Base-by-base conservation (phyloP, 2,113 vertebrate species). In the Dicentrarchus labrax region DNA sequence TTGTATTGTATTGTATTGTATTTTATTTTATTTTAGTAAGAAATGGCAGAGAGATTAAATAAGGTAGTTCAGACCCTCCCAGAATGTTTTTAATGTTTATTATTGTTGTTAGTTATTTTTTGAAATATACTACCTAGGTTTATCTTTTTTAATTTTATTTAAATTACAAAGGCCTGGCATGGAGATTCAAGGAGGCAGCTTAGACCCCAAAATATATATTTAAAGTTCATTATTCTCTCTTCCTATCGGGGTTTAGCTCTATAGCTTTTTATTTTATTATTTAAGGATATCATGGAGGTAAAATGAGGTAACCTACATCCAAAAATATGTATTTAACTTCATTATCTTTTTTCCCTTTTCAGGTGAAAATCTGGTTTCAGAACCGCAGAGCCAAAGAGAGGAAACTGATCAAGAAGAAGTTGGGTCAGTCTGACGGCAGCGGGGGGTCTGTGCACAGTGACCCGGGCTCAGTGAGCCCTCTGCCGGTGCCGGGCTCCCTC, bases 281-380 rank as follows among this genome's bases (percentile, higher is more conserved):
- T 9, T 4, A 19, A 21, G 1, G 2, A 7, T 2, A 45, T 36
- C 19, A 16, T 67, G 17, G 51, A 15, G 2, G n/a, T 38, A 22
- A 24, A 73, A 22, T 4, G 11, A 12, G 10, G 9, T 5, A 6
- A 16, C 22, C 8, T 10, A 19, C 15, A 11, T 43, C 1, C 0
- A 51, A 6, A 36, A 13, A 17, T 3, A 17, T 38, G 3, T 4
- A 45, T 15, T 15, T 15, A 39, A 47, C 10, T 1, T 8, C n/a
- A 4, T n/a, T 43, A 47, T 51, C 16, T 61, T 15, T 83, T 30
- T 39, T 66, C 1, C 6, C 0, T 57, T 80, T 72, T 51, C 92
- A 98, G 98, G 97, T 98, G 59, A 98, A 99, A 93, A 99, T 98
- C 76, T 99, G 97, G 98, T 98, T 99, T 91, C 97, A 99, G 94